Conservation (phyloP, 2,888 invertebrate genomes). For the Elaeidobius kamerunicus region DNA sequence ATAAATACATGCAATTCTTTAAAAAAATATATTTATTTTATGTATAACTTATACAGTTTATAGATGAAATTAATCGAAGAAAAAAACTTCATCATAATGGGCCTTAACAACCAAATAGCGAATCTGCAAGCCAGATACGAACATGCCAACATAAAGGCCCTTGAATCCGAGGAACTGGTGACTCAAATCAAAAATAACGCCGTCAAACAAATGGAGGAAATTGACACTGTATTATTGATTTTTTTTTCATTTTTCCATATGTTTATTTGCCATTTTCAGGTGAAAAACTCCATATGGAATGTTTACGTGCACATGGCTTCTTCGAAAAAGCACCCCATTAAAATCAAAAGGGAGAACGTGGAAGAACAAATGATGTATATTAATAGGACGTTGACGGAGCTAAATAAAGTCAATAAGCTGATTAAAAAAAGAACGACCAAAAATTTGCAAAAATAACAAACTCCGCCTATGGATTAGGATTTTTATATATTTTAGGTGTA, state of each 20-base stretch:
- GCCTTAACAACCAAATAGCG: slow-evolving; percentile 61
- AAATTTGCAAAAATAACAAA: too few species aligned
- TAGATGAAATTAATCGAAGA: slow-evolving; percentile 57
- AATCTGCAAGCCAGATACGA: slow-evolving; percentile 60
- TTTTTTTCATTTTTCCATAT: neutral
- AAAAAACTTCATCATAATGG: slow-evolving; percentile 61
- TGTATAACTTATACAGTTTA: slow-evolving; percentile 27
- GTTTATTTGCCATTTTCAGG: slow-evolving; percentile 43
- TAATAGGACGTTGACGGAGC: slow-evolving; percentile 58
- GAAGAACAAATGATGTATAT: slow-evolving; percentile 62
- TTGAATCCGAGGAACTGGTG: slow-evolving; percentile 61
- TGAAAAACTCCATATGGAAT: slow-evolving; percentile 58
- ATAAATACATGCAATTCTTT: neutral
- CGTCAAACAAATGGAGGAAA: slow-evolving; percentile 37
- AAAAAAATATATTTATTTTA: neutral
- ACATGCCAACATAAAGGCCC: slow-evolving; percentile 55
- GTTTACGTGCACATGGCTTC: slow-evolving; percentile 62
- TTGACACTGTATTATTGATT: slow-evolving; percentile 51
- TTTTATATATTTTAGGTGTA: too few species aligned
- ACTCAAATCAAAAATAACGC: slow-evolving; percentile 59
- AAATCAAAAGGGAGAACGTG: slow-evolving; percentile 52
- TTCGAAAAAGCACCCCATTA: slow-evolving; percentile 50
- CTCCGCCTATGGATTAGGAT: too few species aligned
- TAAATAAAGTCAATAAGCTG: slow-evolving; percentile 35
- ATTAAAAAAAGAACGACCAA: slow-evolving; percentile 17